Evolutionary conservation across 2,888 invertebrate genomes (phyloP).

Genomic region (Cacoxenus indagator): DNA sequence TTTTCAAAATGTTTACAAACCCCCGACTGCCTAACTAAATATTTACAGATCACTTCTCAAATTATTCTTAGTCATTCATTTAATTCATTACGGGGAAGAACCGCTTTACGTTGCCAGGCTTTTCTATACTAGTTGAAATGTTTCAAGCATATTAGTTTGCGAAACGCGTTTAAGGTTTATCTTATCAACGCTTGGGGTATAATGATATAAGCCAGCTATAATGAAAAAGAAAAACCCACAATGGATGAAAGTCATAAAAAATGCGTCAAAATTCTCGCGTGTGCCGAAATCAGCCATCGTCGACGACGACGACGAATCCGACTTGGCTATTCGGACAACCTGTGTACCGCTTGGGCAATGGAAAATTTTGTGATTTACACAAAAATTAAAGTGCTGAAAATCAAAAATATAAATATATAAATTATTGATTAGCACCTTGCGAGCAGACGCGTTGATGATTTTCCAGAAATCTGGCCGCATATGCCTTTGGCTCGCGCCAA

Average conservation of each 20-base stretch:
- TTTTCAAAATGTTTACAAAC: too few relatives aligned
- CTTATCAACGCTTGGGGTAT: background rate
- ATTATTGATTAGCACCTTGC: conserved; percentile 48
- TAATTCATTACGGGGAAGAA: too few relatives aligned
- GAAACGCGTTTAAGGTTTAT: background rate
- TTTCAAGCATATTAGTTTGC: background rate
- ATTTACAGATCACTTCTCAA: too few relatives aligned
- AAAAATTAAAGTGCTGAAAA: conserved; percentile 48
- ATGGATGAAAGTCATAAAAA: background rate
- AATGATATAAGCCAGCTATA: too few relatives aligned
- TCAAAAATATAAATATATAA: conserved; percentile 49
- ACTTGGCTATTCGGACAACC: background rate
- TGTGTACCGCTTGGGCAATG: conserved; percentile 40
- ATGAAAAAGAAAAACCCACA: conserved; percentile 33
- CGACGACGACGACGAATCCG: background rate
- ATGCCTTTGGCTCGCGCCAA: conserved; percentile 3
- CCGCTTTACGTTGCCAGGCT: too few relatives aligned
- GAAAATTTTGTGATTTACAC: conserved; percentile 53
- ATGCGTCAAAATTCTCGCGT: conserved; percentile 39
- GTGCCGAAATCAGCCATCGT: conserved; percentile 30
- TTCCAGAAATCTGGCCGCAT: background rate
- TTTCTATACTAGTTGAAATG: too few relatives aligned
- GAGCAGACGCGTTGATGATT: background rate
- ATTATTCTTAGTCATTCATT: too few relatives aligned
- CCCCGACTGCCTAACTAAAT: too few relatives aligned